These are phyloP conservation scores for Calidris pygmaea DNA, from an alignment of 2,113 vertebrate genomes.

Conservation along the genomic window DNA sequence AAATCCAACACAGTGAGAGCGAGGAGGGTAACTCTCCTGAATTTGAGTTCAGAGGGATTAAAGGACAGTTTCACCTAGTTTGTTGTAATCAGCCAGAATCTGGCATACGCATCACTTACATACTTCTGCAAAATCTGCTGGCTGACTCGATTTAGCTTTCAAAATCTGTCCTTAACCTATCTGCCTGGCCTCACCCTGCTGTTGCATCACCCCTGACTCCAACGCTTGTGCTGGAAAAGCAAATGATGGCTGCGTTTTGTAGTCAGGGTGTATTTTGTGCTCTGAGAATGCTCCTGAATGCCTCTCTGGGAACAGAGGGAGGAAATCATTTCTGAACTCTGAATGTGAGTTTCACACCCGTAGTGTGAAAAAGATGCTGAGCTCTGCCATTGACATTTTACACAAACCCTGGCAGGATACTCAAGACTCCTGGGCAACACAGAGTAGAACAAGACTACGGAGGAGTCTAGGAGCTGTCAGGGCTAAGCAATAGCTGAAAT, in stretches of 20 bases:
- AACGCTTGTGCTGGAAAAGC: background rate
- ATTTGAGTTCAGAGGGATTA: conserved; percentile 1
- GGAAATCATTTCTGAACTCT: background rate
- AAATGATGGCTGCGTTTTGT: background rate
- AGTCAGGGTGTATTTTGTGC: background rate
- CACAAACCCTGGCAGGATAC: background rate
- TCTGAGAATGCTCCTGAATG: background rate
- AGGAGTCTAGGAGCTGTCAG: background rate
- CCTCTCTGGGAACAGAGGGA: background rate
- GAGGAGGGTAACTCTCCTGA: background rate
- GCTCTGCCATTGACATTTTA: background rate
- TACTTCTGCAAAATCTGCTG: conserved; percentile 31
- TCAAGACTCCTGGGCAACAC: background rate
- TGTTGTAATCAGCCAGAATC: background rate
- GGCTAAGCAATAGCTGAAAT: background rate
- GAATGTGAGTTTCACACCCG: fast-evolving
- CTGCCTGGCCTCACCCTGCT: background rate
- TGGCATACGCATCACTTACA: background rate
- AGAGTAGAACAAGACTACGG: background rate
- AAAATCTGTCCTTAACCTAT: background rate
- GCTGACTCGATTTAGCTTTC: conserved; percentile 2
- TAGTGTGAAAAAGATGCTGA: background rate
- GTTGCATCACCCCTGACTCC: background rate
- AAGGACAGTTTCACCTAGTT: background rate
- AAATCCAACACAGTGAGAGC: background rate